These are phyloP conservation scores for Leucoraja ocellata DNA, from an alignment of 2,797 vertebrate species.

Conservation along the genomic window DNA sequence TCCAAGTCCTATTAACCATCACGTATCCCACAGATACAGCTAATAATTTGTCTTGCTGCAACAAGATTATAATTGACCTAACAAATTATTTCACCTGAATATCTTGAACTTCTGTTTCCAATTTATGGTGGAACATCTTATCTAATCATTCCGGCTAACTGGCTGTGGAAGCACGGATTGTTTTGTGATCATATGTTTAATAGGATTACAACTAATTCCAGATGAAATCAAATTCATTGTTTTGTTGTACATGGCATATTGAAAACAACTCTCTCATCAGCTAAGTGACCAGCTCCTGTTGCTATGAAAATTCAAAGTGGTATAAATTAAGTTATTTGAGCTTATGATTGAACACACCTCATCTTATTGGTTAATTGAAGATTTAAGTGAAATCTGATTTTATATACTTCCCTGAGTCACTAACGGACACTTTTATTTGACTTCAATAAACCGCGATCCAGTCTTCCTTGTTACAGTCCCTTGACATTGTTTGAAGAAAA, in stretches of 20 bases:
- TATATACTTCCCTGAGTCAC: neutral
- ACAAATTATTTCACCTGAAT: neutral
- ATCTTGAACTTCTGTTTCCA: neutral
- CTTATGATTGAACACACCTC: neutral
- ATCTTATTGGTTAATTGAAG: neutral
- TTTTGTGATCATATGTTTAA: neutral
- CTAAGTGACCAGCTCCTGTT: neutral
- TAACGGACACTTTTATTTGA: neutral
- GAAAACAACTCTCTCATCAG: neutral
- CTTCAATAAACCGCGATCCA: neutral
- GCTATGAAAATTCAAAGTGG: neutral
- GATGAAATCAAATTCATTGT: neutral
- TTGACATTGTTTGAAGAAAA: conserved; percentile 4
- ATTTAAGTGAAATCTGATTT: neutral
- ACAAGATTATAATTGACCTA: neutral
- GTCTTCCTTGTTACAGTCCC: neutral
- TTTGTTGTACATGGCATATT: neutral
- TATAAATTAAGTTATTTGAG: neutral
- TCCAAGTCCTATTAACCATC: neutral
- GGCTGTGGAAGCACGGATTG: neutral
- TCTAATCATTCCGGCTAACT: neutral
- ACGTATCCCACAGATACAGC: neutral
- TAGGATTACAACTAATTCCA: neutral
- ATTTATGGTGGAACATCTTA: neutral
- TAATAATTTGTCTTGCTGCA: neutral